phyloP scores from a whole-genome alignment of 2,797 vertebrate genomes.

The Sus cebifrons region DNA sequence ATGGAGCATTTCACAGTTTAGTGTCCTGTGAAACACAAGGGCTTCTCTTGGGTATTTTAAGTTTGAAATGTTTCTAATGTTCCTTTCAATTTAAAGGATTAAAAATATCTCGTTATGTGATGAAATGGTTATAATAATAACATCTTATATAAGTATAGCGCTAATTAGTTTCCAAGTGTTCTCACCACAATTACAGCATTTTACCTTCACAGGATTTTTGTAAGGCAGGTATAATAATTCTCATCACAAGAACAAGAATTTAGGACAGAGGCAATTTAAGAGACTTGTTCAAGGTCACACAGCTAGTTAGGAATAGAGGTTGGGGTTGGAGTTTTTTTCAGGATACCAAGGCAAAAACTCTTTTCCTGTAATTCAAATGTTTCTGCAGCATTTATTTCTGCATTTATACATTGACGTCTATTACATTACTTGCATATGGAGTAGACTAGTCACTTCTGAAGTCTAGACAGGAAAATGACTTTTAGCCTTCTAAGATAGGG shows the following conservation, averaged over 20 bases:
- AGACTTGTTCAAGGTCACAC: conserved; percentile 13
- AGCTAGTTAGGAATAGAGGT: neutral
- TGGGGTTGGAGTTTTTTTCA: conserved; percentile 5
- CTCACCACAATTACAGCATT: conserved; percentile 54
- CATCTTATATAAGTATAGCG: conserved; percentile 51
- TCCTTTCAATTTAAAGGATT: conserved; percentile 67
- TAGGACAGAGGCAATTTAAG: conserved; percentile 44
- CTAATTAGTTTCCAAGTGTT: conserved; percentile 78
- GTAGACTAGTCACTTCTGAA: neutral
- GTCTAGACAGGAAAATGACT: neutral
- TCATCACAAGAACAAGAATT: conserved; percentile 29
- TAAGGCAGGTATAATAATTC: conserved; percentile 65
- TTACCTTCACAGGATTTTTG: conserved; percentile 46
- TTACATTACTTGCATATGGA: neutral
- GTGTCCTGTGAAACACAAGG: conserved; percentile 24
- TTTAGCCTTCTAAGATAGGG: neutral
- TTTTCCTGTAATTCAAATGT: conserved; percentile 29
- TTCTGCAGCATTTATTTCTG: neutral
- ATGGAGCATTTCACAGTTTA: neutral
- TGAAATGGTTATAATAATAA: conserved; percentile 70
- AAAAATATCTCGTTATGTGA: conserved; percentile 74
- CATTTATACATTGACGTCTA: neutral
- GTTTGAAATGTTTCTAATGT: conserved; percentile 46
- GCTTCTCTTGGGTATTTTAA: conserved; percentile 44
- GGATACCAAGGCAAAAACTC: neutral